These are phyloP conservation scores for Malurus cyaneus DNA, from an alignment of 2,113 vertebrate species.

Conservation along the genomic window DNA sequence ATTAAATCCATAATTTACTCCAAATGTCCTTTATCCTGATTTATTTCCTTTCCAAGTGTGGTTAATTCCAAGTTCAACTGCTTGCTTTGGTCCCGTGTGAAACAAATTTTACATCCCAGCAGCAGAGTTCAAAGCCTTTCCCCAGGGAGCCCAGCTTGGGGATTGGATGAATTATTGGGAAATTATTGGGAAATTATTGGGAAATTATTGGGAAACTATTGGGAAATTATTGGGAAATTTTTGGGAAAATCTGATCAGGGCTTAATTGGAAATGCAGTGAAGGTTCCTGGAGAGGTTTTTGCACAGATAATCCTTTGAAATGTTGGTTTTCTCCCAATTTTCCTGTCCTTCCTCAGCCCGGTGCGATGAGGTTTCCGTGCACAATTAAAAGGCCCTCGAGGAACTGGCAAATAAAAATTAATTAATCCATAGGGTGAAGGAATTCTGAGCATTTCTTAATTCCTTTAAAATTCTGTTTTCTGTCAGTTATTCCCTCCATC, in stretches of 20 bases:
- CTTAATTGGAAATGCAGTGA: neutral
- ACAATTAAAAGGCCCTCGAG: constrained; percentile 51
- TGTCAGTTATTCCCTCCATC: neutral
- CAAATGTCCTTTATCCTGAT: neutral
- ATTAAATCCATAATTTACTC: neutral
- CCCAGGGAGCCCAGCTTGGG: neutral
- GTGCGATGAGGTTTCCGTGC: constrained; percentile 33
- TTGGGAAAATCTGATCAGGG: neutral
- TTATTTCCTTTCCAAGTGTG: fast-evolving
- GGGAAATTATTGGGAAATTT: neutral
- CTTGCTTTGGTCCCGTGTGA: fast-evolving
- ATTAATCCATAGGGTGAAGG: neutral
- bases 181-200: neutral
- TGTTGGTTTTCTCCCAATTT: constrained; percentile 57
- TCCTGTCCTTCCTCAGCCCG: constrained; percentile 51
- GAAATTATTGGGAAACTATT: neutral
- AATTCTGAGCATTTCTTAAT: neutral
- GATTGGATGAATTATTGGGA: neutral
- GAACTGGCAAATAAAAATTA: neutral
- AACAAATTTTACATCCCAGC: neutral
- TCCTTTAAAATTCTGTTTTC: neutral
- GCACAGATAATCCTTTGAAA: constrained; percentile 7
- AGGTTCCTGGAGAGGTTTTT: neutral
- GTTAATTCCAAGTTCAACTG: neutral
- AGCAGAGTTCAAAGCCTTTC: neutral